These are phyloP conservation scores for Latrodectus geometricus DNA, from an alignment of 1,140 invertebrate species.

Conservation along the genomic window DNA sequence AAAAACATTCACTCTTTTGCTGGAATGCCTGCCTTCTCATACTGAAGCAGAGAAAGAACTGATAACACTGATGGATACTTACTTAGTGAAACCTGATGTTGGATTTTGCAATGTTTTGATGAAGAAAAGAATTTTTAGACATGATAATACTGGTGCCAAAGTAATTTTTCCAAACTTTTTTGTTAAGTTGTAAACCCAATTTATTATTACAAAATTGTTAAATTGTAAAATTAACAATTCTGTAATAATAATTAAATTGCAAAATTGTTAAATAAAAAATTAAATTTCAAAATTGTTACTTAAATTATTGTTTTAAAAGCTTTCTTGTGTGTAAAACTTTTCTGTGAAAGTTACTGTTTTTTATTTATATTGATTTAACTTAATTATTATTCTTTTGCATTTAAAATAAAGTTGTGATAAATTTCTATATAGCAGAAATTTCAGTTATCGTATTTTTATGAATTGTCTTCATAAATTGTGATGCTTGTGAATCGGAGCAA, in stretches of 20 bases:
- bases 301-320: neutral
- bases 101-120: constrained; percentile 90
- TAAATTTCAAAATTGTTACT: neutral
- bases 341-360: neutral
- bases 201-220: neutral
- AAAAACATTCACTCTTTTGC: constrained; percentile 82
- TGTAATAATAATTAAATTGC: neutral
- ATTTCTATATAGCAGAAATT: too few relatives aligned
- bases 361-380: too few relatives aligned
- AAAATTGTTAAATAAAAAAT: neutral
- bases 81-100: constrained; percentile 77
- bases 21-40: constrained; percentile 79
- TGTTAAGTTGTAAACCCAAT: neutral
- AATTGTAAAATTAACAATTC: neutral
- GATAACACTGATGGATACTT: constrained; percentile 73
- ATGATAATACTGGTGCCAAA: constrained; percentile 76
- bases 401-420: too few relatives aligned
- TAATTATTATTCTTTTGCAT: too few relatives aligned
- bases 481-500: too few relatives aligned
- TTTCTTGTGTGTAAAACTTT: neutral
- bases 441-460: too few relatives aligned
- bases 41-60: constrained; percentile 77
- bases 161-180: constrained; percentile 69
- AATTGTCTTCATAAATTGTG: too few relatives aligned
- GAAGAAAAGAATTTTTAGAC: constrained; percentile 78